Percentiles rank a stretch among this genome's conserved stretches.
Conservation (phyloP, 2,888 invertebrate species). For the Chouioia cunea region DNA sequence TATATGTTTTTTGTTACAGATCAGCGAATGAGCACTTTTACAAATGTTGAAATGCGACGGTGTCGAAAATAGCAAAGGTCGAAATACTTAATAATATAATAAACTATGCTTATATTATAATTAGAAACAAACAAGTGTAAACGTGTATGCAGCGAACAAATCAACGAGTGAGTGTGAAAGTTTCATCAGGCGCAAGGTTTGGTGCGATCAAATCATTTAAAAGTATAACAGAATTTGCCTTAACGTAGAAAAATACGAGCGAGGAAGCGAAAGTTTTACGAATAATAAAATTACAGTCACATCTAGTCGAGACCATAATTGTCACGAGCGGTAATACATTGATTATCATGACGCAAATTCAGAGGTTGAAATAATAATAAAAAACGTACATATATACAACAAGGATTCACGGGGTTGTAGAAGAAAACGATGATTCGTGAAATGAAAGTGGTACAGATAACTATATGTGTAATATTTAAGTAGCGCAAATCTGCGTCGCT, state of each 20-base stretch:
- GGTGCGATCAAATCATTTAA: conserved; percentile 10
- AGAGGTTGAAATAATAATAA: conserved; percentile 17
- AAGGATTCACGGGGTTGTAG: conserved; percentile 45
- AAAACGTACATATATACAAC: conserved; percentile 41
- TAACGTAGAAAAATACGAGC: conserved; percentile 30
- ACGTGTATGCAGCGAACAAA: conserved; percentile 7
- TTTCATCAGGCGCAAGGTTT: conserved; percentile 5
- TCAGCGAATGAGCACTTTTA: conserved; percentile 36
- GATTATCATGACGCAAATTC: conserved; percentile 38
- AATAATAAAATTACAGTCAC: conserved; percentile 18
- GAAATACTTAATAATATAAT: conserved; percentile 7
- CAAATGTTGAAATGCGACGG: conserved; percentile 21
- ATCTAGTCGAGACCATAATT: conserved; percentile 28
- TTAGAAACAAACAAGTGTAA: conserved; percentile 13
- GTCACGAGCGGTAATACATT: conserved; percentile 10
- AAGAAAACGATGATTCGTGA: conserved; percentile 19
- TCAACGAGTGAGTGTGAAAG: conserved; percentile 16
- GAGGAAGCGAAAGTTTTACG: conserved; percentile 16
- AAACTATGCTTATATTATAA: conserved; percentile 11
- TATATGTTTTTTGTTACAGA: conserved; percentile 40
- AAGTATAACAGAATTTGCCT: conserved; percentile 40
- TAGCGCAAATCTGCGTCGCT: conserved; percentile 39
- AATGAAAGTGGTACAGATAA: conserved; percentile 37
- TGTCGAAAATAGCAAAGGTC: conserved; percentile 21
- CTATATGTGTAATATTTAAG: conserved; percentile 42